Conservation (phyloP, 2,113 vertebrate species). For the Hystrix brachyura region DNA sequence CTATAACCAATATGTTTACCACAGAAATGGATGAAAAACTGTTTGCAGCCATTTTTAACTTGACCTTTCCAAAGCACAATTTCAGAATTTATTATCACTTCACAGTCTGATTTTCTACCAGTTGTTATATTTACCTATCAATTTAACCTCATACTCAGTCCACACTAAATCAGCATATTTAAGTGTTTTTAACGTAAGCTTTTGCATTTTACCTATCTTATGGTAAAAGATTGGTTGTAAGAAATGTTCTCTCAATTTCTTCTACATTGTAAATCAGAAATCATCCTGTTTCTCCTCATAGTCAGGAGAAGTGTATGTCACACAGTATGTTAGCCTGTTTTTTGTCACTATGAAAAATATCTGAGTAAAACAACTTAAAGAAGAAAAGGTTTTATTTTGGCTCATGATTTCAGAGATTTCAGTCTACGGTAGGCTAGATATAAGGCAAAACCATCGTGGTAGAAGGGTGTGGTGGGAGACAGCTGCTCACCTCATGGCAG, state of each 20-base stretch:
- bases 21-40: background rate
- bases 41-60: slow-evolving; percentile 24
- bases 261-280: background rate
- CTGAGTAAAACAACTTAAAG: background rate
- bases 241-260: background rate
- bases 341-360: background rate
- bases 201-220: background rate
- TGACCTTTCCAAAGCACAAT: slow-evolving; percentile 1
- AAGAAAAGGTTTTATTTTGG: background rate
- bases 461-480: background rate
- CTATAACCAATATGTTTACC: background rate
- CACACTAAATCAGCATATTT: background rate
- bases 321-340: background rate
- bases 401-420: background rate
- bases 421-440: background rate
- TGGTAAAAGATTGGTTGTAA: background rate
- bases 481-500: background rate
- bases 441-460: background rate
- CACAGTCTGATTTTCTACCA: background rate
- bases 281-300: background rate
- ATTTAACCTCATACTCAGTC: background rate
- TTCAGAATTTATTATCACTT: background rate
- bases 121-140: background rate
- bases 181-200: background rate
- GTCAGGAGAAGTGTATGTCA: background rate